A percentile compares a stretch with the other conserved stretches of the same genome.
phyloP scores from a whole-genome alignment of 2,888 invertebrate species.

The Steromphala cineraria region DNA sequence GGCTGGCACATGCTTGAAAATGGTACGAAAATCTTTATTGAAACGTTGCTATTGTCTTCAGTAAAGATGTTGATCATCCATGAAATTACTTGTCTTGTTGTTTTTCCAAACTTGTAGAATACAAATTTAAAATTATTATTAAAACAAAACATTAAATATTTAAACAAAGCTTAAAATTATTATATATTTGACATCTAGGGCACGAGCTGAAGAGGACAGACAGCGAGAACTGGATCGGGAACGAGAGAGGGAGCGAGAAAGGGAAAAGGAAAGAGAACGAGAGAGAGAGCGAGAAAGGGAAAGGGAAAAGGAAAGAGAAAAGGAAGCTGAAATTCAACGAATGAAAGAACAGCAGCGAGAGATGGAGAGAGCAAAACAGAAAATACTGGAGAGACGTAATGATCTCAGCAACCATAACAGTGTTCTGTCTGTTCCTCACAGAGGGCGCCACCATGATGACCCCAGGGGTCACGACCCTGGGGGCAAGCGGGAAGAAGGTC shows the following conservation, averaged over 20 bases:
- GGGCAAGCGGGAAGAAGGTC: slow-evolving; percentile 7
- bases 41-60: too few species aligned
- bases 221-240: slow-evolving; percentile 44
- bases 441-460: neutral
- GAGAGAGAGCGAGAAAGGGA: slow-evolving; percentile 65
- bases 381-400: neutral
- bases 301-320: slow-evolving; percentile 77
- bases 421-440: neutral
- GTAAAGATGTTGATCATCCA: too few species aligned
- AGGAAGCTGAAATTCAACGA: slow-evolving; percentile 40
- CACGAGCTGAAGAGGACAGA: slow-evolving; percentile 62
- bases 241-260: slow-evolving; percentile 76
- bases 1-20: too few species aligned
- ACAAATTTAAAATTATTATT: too few species aligned
- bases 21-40: too few species aligned
- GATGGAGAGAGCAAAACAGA: slow-evolving; percentile 15
- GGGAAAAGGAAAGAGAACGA: slow-evolving; percentile 79
- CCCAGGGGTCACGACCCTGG: neutral
- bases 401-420: neutral
- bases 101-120: too few species aligned
- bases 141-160: too few species aligned
- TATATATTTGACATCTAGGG: slow-evolving; percentile 41
- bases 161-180: too few species aligned
- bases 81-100: too few species aligned
- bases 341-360: slow-evolving; percentile 30